Percentiles rank a stretch among this genome's conserved stretches.
Conservation (phyloP, 2,888 invertebrate genomes). For the Brachylomia viminalis region DNA sequence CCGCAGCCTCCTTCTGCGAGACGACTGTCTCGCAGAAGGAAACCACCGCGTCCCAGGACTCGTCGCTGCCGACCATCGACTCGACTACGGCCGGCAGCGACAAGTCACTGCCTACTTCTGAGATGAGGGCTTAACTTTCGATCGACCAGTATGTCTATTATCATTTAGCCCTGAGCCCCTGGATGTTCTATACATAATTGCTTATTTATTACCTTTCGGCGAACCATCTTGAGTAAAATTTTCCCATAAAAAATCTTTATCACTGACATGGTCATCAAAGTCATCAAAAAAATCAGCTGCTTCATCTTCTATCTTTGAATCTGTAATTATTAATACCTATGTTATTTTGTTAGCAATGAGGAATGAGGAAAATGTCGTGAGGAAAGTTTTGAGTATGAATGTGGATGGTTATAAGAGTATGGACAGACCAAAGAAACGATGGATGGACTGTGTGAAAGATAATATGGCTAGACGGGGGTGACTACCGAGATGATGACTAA, state of each 20-base stretch:
- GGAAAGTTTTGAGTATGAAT: no score
- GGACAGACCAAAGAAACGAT: no score
- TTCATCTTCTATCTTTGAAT: conserved; percentile 33
- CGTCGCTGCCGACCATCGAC: no score
- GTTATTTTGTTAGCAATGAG: neutral
- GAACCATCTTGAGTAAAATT: conserved; percentile 9
- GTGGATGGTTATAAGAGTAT: no score
- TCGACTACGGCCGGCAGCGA: no score
- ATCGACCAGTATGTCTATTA: neutral
- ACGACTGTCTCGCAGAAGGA: no score
- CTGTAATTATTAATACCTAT: conserved; percentile 4
- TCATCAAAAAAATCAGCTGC: conserved; percentile 30
- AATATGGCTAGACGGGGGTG: no score
- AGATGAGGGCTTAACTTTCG: neutral
- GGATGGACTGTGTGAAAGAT: no score
- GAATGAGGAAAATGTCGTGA: neutral
- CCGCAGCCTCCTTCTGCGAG: no score
- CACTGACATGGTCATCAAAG: conserved; percentile 39
- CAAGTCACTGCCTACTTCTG: no score
- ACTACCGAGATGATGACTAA: no score
- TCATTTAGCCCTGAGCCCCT: neutral
- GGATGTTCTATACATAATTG: neutral
- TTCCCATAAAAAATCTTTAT: conserved; percentile 45
- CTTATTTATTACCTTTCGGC: conserved; percentile 37
- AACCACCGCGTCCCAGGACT: no score